phyloP scores from a whole-genome alignment of 2,888 invertebrate species.

The Apodemia arnacis region DNA sequence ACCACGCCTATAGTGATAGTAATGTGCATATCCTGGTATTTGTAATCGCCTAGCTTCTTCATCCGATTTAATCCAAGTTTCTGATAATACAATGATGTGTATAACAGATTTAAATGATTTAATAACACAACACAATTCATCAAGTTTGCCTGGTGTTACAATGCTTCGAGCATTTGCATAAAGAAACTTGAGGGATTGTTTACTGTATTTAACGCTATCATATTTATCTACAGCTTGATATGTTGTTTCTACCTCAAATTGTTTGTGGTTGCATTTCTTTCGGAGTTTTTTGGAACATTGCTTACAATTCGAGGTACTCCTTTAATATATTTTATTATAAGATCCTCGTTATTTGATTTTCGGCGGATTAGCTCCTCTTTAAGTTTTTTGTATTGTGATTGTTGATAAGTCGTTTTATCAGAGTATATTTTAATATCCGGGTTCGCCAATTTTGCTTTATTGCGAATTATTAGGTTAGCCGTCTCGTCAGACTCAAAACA shows the following conservation, averaged over 20 bases:
- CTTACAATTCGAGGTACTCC: background rate
- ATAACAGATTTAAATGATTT: background rate
- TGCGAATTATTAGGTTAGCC: too few relatives aligned
- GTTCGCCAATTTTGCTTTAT: background rate
- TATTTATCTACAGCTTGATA: background rate
- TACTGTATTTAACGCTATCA: background rate
- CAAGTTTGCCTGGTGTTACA: background rate
- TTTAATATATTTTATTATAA: slow-evolving; percentile 22
- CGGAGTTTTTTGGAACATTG: background rate
- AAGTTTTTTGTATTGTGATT: background rate
- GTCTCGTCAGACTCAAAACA: background rate
- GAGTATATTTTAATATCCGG: background rate
- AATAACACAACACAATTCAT: slow-evolving; percentile 12
- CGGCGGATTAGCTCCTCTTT: slow-evolving; percentile 24
- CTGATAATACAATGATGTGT: slow-evolving; percentile 3
- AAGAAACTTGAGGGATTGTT: background rate
- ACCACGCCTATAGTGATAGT: slow-evolving; percentile 14
- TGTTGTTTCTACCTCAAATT: background rate
- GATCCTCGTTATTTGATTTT: slow-evolving; percentile 18
- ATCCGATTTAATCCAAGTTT: slow-evolving; percentile 23
- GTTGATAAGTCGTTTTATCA: slow-evolving; percentile 17
- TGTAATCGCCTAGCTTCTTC: background rate
- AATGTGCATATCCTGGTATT: slow-evolving; percentile 23
- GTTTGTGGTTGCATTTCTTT: background rate
- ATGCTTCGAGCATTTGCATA: slow-evolving; percentile 21